Evolutionary conservation across 1,140 invertebrate species (phyloP).

Genomic region (Lerema accius): DNA sequence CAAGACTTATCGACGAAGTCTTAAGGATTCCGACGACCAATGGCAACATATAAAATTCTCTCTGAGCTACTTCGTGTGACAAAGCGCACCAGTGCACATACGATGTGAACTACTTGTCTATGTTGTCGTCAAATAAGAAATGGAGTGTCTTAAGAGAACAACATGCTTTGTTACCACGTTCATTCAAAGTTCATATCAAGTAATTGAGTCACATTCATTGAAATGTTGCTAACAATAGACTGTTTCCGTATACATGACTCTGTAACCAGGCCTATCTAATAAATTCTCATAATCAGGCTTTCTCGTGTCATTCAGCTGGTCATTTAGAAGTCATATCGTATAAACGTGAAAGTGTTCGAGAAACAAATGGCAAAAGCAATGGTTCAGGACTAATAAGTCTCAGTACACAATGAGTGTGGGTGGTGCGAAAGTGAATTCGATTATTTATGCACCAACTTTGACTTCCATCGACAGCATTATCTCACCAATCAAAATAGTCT

Average conservation of each 20-base stretch:
- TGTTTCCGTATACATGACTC: slow-evolving; percentile 19
- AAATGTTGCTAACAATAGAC: slow-evolving; percentile 25
- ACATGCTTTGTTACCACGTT: neutral
- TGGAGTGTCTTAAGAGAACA: neutral
- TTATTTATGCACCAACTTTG: slow-evolving; percentile 36
- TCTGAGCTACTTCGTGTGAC: too few species aligned
- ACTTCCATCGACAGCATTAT: slow-evolving; percentile 33
- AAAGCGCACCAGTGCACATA: neutral
- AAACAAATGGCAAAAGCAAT: slow-evolving; percentile 51
- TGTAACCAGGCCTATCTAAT: slow-evolving; percentile 31
- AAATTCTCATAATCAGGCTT: slow-evolving; percentile 40
- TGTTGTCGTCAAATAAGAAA: neutral
- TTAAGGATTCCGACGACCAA: too few species aligned
- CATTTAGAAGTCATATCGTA: slow-evolving; percentile 47
- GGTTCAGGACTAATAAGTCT: slow-evolving; percentile 53
- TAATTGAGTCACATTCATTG: slow-evolving; percentile 29
- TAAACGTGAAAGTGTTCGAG: slow-evolving; percentile 56
- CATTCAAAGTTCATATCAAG: slow-evolving; percentile 1
- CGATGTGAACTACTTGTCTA: neutral
- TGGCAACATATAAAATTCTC: too few species aligned
- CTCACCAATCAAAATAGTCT: slow-evolving; percentile 13
- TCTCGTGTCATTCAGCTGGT: slow-evolving; percentile 49
- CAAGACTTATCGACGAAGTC: too few species aligned
- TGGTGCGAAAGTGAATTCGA: slow-evolving; percentile 40
- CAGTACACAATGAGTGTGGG: slow-evolving; percentile 44